Base-by-base conservation (phyloP, 2,888 invertebrate species). In the Ichneumoninae sp. region DNA sequence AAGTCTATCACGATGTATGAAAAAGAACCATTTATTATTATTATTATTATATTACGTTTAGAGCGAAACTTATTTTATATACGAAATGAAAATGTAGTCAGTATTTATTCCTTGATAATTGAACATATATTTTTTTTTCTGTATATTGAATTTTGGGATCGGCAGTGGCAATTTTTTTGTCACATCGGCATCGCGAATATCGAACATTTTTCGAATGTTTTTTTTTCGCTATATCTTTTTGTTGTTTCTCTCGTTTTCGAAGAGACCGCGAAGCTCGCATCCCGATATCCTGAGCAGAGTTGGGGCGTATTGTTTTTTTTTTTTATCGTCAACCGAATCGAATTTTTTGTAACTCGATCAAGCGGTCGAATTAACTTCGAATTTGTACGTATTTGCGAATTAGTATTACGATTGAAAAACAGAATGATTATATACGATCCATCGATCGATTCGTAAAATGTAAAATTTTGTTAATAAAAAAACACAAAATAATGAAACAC, bases 21-120 rank as follows among this genome's bases (percentile, higher is more conserved):
- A 74, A 69, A n/a, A 44, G 16, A 54, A 60, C 40, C 26, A 57
- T n/a, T 75, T 52, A 50, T 50, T 72, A 79, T 75, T 79, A 79
- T 79, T 75, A 79, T 74, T 40, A 75, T 79, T 30, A 71, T 30
- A 71, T 83, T 81, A 81, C 19, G 78, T 84, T 84, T 52, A 84
- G 74, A 84, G 54, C 65, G 78, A 84, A 81, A 69, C 74, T 84
- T 84, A 84, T 84, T 84, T 84, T 84, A 75, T 78, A 78, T 81
- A 84, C 65, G 57, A 81, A 52, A 54, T 54, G 50, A 70, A 47
- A 77, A 33, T 81, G 69, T 84, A 80, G 83, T 77, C 69, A 76
- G 81, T 84, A 84, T 84, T 84, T 84, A 84, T 84, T 81, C 74
- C 52, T 26, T 47, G 47, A 74, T 74, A 5, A 74, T 74, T 74